phyloP scores from a whole-genome alignment of 2,797 vertebrate species.

The Chloroceryle amazona region DNA sequence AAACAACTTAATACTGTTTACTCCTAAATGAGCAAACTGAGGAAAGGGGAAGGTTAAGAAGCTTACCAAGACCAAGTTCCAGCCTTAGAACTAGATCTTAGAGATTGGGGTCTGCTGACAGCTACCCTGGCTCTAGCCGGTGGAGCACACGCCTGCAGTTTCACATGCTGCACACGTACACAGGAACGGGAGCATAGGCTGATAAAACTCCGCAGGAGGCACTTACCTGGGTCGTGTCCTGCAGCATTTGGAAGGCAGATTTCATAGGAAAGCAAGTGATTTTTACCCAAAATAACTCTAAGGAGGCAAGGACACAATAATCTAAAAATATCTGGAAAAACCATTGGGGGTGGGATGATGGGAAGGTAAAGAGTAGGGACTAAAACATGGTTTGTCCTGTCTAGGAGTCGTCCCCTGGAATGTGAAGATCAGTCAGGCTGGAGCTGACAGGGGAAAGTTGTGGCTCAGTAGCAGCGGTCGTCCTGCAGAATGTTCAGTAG shows the following conservation, averaged over 20 bases:
- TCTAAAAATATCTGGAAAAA: background rate
- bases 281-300: background rate
- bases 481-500: background rate
- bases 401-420: background rate
- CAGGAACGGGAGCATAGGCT: rapidly evolving
- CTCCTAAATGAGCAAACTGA: background rate
- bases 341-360: rapidly evolving
- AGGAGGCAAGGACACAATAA: background rate
- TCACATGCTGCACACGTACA: conserved; percentile 17
- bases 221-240: background rate
- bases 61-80: background rate
- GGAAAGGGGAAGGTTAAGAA: background rate
- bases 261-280: background rate
- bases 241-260: background rate
- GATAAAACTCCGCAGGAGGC: background rate
- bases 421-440: background rate
- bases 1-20: background rate
- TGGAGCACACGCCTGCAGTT: background rate
- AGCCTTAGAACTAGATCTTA: background rate
- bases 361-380: background rate
- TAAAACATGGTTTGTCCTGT: background rate
- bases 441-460: background rate
- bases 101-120: background rate
- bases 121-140: background rate
- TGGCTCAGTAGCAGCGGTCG: background rate